Evolutionary conservation across 1,140 invertebrate species (phyloP).

Genomic region (Aphaenogaster rudis): DNA sequence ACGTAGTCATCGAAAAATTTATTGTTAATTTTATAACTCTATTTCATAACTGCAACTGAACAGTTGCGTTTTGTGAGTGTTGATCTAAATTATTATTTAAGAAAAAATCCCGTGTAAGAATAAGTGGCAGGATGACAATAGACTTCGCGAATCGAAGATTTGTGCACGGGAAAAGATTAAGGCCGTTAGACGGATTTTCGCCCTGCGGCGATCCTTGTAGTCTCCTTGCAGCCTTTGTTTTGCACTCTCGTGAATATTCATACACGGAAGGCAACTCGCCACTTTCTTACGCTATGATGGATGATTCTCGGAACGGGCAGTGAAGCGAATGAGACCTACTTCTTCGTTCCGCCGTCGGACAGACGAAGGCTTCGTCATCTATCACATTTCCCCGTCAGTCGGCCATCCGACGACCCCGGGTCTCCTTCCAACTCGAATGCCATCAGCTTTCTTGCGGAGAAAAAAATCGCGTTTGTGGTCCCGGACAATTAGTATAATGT

Average conservation of each 20-base stretch:
- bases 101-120: background rate
- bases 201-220: constrained; percentile 16
- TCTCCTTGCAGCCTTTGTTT: constrained; percentile 45
- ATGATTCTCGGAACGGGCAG: constrained; percentile 70
- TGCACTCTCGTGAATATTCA: constrained; percentile 73
- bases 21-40: background rate
- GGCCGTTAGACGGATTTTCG: background rate
- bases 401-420: constrained; percentile 40
- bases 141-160: background rate
- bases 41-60: too few relatives aligned
- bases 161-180: constrained; percentile 41
- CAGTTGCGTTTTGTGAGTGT: background rate
- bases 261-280: constrained; percentile 63
- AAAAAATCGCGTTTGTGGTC: background rate
- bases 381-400: constrained; percentile 70
- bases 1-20: background rate
- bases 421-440: constrained; percentile 11
- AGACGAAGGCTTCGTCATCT: constrained; percentile 69
- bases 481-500: constrained; percentile 14
- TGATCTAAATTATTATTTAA: background rate
- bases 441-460: background rate
- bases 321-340: constrained; percentile 68
- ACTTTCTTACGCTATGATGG: constrained; percentile 76
- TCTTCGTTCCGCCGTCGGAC: constrained; percentile 62
- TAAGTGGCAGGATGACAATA: background rate